phyloP scores from a whole-genome alignment of 2,113 vertebrate species.

The Triplophysa tibetana region DNA sequence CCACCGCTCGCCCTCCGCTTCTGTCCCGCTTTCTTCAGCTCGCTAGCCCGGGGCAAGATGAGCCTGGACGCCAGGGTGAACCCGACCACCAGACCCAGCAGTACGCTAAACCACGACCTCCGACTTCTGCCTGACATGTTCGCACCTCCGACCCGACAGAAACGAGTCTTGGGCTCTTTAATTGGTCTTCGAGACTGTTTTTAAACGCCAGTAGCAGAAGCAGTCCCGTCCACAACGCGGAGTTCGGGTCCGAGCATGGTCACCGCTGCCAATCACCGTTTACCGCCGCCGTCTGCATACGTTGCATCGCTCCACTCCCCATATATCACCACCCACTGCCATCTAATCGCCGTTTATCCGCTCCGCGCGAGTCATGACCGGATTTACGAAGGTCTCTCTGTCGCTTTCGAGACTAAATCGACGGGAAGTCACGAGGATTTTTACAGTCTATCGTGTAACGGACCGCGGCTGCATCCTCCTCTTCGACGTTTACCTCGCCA shows the following conservation, averaged over 20 bases:
- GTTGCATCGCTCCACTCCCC: conserved; percentile 71
- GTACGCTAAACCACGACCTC: conserved; percentile 88
- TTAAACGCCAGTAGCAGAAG: conserved; percentile 3
- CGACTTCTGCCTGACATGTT: conserved; percentile 86
- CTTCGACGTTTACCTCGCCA: conserved; percentile 55
- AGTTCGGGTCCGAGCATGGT: conserved; percentile 65
- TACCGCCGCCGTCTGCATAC: conserved; percentile 70
- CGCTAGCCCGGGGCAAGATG: conserved; percentile 81
- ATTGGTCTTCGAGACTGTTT: conserved; percentile 15
- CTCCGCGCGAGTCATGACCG: not conserved
- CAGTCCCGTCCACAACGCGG: conserved; percentile 49
- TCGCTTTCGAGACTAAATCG: not conserved
- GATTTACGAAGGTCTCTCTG: not conserved
- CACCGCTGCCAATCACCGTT: conserved; percentile 46
- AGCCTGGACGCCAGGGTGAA: conserved; percentile 90
- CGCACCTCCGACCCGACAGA: not conserved
- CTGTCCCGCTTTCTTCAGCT: conserved; percentile 80
- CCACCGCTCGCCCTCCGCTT: conserved; percentile 74
- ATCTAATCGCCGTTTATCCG: conserved; percentile 25
- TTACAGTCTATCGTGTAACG: not conserved
- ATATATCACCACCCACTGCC: conserved; percentile 48
- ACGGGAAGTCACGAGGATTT: not conserved
- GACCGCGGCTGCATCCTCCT: conserved; percentile 46
- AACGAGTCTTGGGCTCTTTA: not conserved
- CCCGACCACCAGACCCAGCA: conserved; percentile 88